Base-by-base conservation (phyloP, 2,797 vertebrate species). In the Hemitrygon akajei region DNA sequence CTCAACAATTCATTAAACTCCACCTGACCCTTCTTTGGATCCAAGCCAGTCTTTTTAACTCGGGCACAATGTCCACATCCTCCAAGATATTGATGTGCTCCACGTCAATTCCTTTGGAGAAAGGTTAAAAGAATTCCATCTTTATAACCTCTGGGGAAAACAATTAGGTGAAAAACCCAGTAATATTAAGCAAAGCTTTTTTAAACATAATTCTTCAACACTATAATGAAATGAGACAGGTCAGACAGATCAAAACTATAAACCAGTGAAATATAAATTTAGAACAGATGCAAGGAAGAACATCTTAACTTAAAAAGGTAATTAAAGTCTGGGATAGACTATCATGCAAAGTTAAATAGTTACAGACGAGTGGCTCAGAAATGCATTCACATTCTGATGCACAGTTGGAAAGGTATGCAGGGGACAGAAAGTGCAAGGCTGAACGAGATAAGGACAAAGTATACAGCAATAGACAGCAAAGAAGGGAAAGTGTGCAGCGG, bases 401-500 rank as follows among this genome's bases (percentile, higher is more conserved):
- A 1, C 30, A 14, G 0, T 0, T 27, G 71, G 56, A 0, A 73
- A 75, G 25, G 12, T 7, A 27, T 84, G 93, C 71, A 58, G 80
- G 27, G 40, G 22, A 25, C 71, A 75, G 22, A 7, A 75, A 7
- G 20, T 20, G 22, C 18, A 75, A 20, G 71, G 7, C 71, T 75
- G 22, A 25, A 20, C 22, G 22, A 7, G 71, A 25, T 25, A 75
- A 75, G 71, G 71, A 0, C 71, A 75, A 20, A 22, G 71, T 22
- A 0, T 66, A 66, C 63, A 75, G 71, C 6, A 30, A 40, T n/a
- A 75, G 69, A 86, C 56, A 79, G 95, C 94, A 94, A 94, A 94
- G 86, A 93, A 93, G 73, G 66, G 63, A 37, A 84, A 93, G 93
- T 95, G 93, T 93, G 40, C 27, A 6, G n/a, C 22, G 30, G 10